phyloP scores from a whole-genome alignment of 1,140 invertebrate species.

The Limonius californicus region DNA sequence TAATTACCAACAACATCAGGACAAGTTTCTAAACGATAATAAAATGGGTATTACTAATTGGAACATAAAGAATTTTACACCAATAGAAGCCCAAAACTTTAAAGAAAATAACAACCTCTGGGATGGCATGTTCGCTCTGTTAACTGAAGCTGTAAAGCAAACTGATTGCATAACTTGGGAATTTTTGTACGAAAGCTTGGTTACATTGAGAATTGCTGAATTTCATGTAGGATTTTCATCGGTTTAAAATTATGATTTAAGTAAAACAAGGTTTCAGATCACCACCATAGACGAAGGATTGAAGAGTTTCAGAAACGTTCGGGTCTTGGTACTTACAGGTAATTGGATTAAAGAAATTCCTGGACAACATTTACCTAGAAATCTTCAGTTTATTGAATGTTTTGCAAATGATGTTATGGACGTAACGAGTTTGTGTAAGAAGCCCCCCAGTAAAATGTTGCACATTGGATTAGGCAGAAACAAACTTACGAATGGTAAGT shows the following conservation, averaged over 20 bases:
- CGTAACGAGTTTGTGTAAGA: constrained; percentile 23
- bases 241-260: background rate
- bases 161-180: constrained; percentile 28
- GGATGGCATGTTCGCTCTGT: constrained; percentile 21
- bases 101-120: constrained; percentile 26
- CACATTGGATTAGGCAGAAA: constrained; percentile 31
- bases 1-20: constrained; percentile 30
- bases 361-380: constrained; percentile 28
- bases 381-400: constrained; percentile 32
- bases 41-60: constrained; percentile 33
- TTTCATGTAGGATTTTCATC: constrained; percentile 7
- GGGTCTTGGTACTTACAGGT: constrained; percentile 31
- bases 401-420: constrained; percentile 34
- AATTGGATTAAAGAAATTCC: constrained; percentile 31
- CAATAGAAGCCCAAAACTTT: constrained; percentile 21
- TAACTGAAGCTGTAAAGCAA: constrained; percentile 29
- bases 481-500: constrained; percentile 27
- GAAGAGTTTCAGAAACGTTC: constrained; percentile 28
- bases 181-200: constrained; percentile 30
- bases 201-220: constrained; percentile 21
- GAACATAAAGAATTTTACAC: constrained; percentile 25
- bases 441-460: constrained; percentile 23
- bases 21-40: constrained; percentile 30
- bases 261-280: constrained; percentile 25
- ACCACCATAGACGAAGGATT: constrained; percentile 28